Base-by-base conservation (phyloP, 1,140 invertebrate genomes). In the Apocrypta bakeri region DNA sequence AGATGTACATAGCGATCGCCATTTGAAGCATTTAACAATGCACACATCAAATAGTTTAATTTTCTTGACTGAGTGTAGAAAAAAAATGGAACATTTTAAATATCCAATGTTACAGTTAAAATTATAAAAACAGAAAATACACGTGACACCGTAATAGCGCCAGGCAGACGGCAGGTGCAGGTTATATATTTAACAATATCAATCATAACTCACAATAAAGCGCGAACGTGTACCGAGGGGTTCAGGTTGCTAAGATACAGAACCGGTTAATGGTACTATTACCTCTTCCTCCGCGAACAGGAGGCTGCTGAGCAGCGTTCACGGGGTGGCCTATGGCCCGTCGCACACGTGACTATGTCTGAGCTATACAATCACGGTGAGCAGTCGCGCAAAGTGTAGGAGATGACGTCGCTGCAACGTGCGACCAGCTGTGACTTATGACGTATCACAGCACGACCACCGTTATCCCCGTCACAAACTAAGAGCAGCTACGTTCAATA, bases 401-500 rank as follows among this genome's bases (percentile, higher is more conserved):
- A 56, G 21, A 56, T 56, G 48, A 56, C 48, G 48, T 56, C 48
- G 48, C 48, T 56, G 21, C 48, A 56, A 56, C 21, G 48, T 56
- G 48, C 48, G 48, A 56, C 48, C 48, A 56, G 48, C 48, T 56
- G 48, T 56, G 21, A 56, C 48, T 56, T 56, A 56, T 56, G 48
- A 56, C 48, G 48, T 56, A 56, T 56, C 48, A 56, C 48, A 56
- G 48, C 48, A 56, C 48, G 48, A 56, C 48, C 48, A 56, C 48
- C 21, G 48, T 56, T 56, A 56, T n/a, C 48, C 48, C 48, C 48
- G 48, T n/a, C 48, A n/a, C n/a, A 56, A 56, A n/a, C 48, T 56
- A 56, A 56, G 48, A 56, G 48, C 48, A 21, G 48, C 48, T 56
- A n/a, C 48, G 48, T 56, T 56, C 48, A 56, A 56, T 56, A 56